phyloP scores from a whole-genome alignment of 2,888 invertebrate species.

The Limenitis camilla region DNA sequence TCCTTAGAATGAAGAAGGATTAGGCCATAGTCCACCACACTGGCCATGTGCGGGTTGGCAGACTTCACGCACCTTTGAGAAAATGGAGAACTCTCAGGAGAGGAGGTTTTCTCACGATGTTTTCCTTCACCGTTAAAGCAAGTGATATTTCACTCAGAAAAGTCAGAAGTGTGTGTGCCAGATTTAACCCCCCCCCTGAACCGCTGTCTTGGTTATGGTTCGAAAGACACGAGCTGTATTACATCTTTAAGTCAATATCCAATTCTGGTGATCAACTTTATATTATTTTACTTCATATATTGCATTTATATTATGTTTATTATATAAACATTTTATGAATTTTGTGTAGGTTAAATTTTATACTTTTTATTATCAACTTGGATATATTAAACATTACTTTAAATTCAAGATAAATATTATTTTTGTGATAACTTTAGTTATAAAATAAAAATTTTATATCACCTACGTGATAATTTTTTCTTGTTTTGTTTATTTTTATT shows the following conservation, averaged over 20 bases:
- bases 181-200: too few species aligned
- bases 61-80: too few species aligned
- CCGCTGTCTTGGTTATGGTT: too few species aligned
- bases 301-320: neutral
- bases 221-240: too few species aligned
- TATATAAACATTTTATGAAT: constrained; percentile 7
- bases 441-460: constrained; percentile 45
- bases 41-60: too few species aligned
- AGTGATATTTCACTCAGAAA: too few species aligned
- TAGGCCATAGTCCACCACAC: too few species aligned
- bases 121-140: too few species aligned
- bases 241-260: neutral
- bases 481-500: constrained; percentile 30
- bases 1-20: too few species aligned
- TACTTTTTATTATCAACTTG: constrained; percentile 31
- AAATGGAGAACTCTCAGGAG: too few species aligned
- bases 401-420: constrained; percentile 61
- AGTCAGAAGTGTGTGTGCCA: too few species aligned
- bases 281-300: neutral
- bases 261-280: neutral
- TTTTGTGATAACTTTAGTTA: constrained; percentile 50
- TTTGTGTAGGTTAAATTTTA: constrained; percentile 9
- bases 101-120: too few species aligned
- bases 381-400: constrained; percentile 48
- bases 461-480: constrained; percentile 43